Conservation (phyloP, 2,113 vertebrate genomes). For the Leucopsar rothschildi region DNA sequence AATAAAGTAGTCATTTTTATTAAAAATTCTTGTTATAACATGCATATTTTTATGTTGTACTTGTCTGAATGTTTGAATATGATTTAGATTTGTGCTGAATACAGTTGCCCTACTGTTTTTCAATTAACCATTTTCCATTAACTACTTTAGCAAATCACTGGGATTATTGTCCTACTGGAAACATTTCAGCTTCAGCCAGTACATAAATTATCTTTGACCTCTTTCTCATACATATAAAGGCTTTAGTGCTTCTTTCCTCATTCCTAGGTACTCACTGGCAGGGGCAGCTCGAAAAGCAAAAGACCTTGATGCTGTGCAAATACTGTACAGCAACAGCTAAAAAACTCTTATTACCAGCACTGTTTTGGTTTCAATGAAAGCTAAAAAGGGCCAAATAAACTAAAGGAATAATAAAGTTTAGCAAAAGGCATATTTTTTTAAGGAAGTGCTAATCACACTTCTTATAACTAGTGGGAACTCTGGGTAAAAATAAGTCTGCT, state of each 20-base stretch:
- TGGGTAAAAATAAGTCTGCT: not conserved
- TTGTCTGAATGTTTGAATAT: not conserved
- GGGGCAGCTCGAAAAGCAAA: fast-evolving
- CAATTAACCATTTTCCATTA: not conserved
- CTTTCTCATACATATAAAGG: not conserved
- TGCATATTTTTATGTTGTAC: not conserved
- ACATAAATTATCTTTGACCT: not conserved
- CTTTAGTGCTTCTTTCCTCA: not conserved
- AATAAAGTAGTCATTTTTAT: not conserved
- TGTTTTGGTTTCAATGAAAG: not conserved
- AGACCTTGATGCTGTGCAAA: not conserved
- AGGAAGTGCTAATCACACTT: not conserved
- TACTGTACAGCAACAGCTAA: not conserved
- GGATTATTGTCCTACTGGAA: not conserved
- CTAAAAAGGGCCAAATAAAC: not conserved
- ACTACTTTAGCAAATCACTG: not conserved
- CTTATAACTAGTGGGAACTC: not conserved
- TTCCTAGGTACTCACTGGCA: fast-evolving
- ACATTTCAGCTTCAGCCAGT: not conserved
- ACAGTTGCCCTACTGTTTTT: not conserved
- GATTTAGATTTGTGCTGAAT: not conserved
- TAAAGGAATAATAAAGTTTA: not conserved
- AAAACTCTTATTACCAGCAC: not conserved
- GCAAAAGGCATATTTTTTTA: not conserved
- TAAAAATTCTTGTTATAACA: not conserved